Base-by-base conservation (phyloP, 2,797 vertebrate species). In the Channa striata region DNA sequence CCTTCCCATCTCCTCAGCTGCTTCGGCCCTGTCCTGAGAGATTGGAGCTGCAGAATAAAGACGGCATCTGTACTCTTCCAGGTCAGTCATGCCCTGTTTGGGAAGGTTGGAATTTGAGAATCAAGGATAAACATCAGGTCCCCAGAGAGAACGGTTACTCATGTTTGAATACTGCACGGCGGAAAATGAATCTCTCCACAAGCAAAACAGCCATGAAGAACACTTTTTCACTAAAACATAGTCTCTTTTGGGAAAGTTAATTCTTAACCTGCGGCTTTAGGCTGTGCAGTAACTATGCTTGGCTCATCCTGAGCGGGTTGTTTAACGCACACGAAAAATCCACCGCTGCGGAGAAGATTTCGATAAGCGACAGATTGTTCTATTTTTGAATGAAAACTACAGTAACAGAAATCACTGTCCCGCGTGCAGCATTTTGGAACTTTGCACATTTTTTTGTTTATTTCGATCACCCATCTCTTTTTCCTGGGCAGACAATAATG, bases 1-100 rank as follows among this genome's bases (percentile, higher is more conserved):
- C 65, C 62, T 73, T 93, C 93, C 92, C 91, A 52, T 93, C 90
- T 94, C 91, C 92, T 93, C 91, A 94, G 93, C 93, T 94, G 92
- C 93, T 84, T 80, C 89, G 87, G 92, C 91, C 83, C 85, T 84
- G 81, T 87, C 88, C 92, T 94, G 92, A 83, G 88, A 90, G 79
- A 86, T 91, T 93, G 93, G 93, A 94, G 81, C 74, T 42, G 78
- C 56, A 74, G 90, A 91, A 93, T 91, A 93, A 93, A 94, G 90
- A 86, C 82, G 83, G 88, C 86, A 91, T 93, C 90, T 94, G 91
- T 94, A 88, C 89, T 92, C 81, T 87, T 92, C 79, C 91, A 91
- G 89, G 92, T 93, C 91, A 92, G 90, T 81, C 81, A 78, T 89
- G 88, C 89, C 87, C 89, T 86, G 89, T 92, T 92, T 92, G 87